These are phyloP conservation scores for Lasioglossum lativentre DNA, from an alignment of 2,888 invertebrate genomes.

Conservation along the genomic window DNA sequence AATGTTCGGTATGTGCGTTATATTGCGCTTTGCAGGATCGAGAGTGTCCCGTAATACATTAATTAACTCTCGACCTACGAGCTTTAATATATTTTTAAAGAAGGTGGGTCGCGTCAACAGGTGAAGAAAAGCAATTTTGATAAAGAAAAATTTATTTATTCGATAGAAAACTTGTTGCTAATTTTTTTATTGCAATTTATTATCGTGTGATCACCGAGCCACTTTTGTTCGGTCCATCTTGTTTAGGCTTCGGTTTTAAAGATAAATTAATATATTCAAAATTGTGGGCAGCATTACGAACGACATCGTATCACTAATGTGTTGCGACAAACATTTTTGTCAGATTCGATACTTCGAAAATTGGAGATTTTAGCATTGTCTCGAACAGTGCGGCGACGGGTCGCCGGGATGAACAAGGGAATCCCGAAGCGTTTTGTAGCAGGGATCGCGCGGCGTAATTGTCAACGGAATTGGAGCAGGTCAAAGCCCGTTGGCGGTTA, in stretches of 20 bases:
- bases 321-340: not conserved
- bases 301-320: not conserved
- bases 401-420: not conserved
- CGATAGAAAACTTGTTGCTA: no score
- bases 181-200: no score
- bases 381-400: not conserved
- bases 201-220: no score
- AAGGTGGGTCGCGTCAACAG: no score
- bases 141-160: no score
- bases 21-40: not conserved
- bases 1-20: not conserved
- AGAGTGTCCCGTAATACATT: not conserved
- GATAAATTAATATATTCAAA: no score
- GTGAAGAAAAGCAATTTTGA: no score
- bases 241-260: no score
- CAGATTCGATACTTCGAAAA: not conserved
- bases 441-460: not conserved
- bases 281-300: not conserved
- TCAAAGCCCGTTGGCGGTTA: slow-evolving; percentile 4
- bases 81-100: no score
- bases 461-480: slow-evolving; percentile 14
- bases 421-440: not conserved
- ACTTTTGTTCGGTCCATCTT: no score
- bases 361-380: not conserved
- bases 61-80: no score